Evolutionary conservation across 1,140 invertebrate species (phyloP).

Genomic region (Drosophila asahinai): DNA sequence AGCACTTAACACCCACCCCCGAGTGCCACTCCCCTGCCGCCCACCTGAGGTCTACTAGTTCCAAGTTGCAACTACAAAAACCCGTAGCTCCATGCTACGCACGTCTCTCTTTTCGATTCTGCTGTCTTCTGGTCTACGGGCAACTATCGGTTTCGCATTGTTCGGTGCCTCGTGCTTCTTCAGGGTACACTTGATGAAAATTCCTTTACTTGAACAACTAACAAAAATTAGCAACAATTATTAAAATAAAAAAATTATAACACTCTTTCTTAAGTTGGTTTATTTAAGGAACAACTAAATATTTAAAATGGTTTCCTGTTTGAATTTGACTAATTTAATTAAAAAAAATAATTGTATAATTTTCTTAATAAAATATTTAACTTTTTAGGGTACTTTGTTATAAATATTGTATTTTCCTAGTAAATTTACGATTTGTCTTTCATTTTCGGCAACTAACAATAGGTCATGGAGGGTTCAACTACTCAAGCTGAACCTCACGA

Average conservation of each 20-base stretch:
- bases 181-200: background rate
- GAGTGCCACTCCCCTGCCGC: constrained; percentile 9
- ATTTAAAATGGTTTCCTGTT: no score
- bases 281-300: background rate
- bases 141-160: constrained; percentile 63
- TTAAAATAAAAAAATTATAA: no score
- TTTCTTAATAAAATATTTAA: no score
- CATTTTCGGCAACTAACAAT: no score
- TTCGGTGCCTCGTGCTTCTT: constrained; percentile 58
- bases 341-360: no score
- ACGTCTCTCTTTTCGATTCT: constrained; percentile 45
- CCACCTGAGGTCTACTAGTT: constrained; percentile 10
- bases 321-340: no score
- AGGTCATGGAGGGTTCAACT: no score
- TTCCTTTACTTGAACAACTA: background rate
- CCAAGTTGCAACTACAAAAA: constrained; percentile 24
- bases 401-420: no score
- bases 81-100: constrained; percentile 30
- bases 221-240: background rate
- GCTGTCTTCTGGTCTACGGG: constrained; percentile 35
- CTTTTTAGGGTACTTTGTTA: no score
- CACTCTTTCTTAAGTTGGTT: background rate
- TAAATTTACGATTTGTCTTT: no score
- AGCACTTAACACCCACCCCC: constrained; percentile 59
- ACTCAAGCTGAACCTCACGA: no score